These are phyloP conservation scores for Crenuchus spilurus DNA, from an alignment of 2,797 vertebrate genomes.

Conservation along the genomic window DNA sequence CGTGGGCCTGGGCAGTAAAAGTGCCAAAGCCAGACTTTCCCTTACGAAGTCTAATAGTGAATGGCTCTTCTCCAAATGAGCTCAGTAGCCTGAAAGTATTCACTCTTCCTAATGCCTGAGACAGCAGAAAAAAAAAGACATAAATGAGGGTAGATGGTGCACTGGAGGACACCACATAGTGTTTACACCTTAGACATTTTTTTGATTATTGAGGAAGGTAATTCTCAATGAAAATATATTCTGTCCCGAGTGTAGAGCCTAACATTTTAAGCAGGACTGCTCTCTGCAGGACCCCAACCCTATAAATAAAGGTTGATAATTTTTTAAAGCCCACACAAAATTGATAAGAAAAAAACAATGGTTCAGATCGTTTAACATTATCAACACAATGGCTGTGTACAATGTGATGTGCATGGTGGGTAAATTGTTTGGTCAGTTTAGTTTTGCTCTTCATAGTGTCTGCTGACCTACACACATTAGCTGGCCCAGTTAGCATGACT, in stretches of 20 bases:
- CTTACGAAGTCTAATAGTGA: conserved; percentile 22
- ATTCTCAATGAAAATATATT: too few relatives aligned
- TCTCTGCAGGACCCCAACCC: too few relatives aligned
- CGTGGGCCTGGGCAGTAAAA: background rate
- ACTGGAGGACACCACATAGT: background rate
- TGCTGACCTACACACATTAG: background rate
- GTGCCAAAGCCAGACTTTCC: background rate
- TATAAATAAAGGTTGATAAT: too few relatives aligned
- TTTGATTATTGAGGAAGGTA: background rate
- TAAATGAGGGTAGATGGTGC: background rate
- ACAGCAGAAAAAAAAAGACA: conserved; percentile 3
- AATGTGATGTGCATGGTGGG: too few relatives aligned
- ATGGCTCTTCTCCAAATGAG: conserved; percentile 14
- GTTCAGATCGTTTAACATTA: too few relatives aligned
- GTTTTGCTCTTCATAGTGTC: background rate
- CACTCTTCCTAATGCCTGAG: background rate
- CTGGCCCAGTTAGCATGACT: background rate
- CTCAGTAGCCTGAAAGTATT: conserved; percentile 2
- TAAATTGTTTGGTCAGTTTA: background rate
- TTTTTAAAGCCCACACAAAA: too few relatives aligned
- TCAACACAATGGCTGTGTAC: too few relatives aligned
- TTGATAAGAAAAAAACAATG: background rate
- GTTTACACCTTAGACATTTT: background rate
- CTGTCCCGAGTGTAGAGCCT: too few relatives aligned
- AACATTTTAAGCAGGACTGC: too few relatives aligned